These are phyloP conservation scores for Heterodera schachtii DNA, from an alignment of 1,140 invertebrate genomes.

Conservation along the genomic window DNA sequence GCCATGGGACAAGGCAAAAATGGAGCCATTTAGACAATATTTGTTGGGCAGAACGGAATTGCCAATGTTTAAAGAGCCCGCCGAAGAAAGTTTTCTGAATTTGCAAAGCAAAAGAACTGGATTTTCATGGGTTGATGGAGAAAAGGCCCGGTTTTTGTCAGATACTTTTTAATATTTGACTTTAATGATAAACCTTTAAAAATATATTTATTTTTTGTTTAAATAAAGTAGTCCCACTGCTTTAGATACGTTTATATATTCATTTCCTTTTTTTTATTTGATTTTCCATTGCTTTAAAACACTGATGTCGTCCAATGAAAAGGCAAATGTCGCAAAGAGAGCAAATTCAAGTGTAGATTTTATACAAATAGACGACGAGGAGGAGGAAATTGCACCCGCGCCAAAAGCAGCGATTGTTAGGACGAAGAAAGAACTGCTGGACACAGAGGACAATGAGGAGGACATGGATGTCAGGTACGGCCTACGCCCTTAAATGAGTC, in stretches of 20 bases:
- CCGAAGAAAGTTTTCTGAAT: background rate
- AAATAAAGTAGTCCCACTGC: background rate
- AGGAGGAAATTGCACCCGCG: background rate
- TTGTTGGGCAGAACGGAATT: constrained; percentile 12
- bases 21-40: constrained; percentile 33
- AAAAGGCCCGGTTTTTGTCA: background rate
- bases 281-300: background rate
- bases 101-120: background rate
- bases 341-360: background rate
- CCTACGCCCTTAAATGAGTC: background rate
- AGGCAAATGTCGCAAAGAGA: background rate
- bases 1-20: constrained; percentile 26
- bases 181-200: too few relatives aligned
- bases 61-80: background rate
- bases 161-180: background rate
- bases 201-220: too few relatives aligned
- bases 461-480: background rate
- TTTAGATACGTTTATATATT: background rate
- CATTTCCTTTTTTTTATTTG: background rate
- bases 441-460: background rate
- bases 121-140: constrained; percentile 2
- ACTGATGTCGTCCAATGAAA: background rate
- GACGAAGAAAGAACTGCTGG: background rate
- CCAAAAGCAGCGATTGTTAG: background rate
- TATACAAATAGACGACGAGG: background rate